These are phyloP conservation scores for Cephus nigrinus DNA, from an alignment of 2,888 invertebrate species.

Conservation along the genomic window DNA sequence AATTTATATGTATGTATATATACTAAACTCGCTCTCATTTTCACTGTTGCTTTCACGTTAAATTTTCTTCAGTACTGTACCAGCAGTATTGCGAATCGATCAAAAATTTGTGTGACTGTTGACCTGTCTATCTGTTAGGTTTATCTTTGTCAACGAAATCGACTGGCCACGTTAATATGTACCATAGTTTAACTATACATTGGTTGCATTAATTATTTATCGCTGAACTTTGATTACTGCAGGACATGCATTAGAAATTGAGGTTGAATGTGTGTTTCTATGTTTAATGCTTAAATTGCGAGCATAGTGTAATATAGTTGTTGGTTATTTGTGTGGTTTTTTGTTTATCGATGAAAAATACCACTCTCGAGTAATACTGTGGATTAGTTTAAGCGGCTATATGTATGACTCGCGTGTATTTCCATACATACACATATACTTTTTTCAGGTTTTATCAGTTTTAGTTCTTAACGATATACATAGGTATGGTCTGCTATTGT, in stretches of 20 bases:
- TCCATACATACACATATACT: neutral
- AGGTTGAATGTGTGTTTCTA: neutral
- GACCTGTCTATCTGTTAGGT: neutral
- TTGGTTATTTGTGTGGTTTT: neutral
- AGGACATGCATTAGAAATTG: neutral
- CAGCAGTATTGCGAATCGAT: neutral
- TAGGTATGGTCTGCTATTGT: neutral
- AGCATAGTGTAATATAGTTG: neutral
- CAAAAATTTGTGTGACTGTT: neutral
- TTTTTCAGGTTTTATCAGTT: neutral
- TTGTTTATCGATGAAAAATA: neutral
- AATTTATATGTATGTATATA: no score
- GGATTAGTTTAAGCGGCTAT: neutral
- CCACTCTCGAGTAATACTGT: neutral
- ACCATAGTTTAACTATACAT: neutral
- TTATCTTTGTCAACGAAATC: neutral
- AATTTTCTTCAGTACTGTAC: neutral
- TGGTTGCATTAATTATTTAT: neutral
- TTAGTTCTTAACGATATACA: neutral
- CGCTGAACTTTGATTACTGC: neutral
- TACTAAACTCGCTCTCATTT: no score
- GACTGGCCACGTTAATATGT: neutral
- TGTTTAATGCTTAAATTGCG: neutral
- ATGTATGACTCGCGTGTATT: neutral
- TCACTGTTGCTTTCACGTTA: neutral